Percentiles rank a stretch among this genome's conserved stretches.
phyloP scores from a whole-genome alignment of 2,888 invertebrate species.

The Phanerotoma sp. region DNA sequence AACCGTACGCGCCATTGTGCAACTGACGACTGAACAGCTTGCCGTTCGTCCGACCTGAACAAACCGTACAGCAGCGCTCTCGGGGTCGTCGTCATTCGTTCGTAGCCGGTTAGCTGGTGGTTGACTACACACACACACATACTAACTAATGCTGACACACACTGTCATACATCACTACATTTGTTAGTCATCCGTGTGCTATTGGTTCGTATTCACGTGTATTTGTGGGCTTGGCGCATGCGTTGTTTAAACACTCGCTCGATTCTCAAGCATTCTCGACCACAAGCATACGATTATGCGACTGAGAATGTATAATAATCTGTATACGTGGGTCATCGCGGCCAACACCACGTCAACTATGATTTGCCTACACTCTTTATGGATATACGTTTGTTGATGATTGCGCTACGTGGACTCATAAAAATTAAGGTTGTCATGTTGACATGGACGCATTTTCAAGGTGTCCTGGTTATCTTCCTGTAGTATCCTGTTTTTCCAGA shows the following conservation, averaged over 20 bases:
- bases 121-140: background rate
- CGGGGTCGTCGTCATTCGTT: constrained; percentile 13
- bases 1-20: constrained; percentile 53
- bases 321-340: constrained; percentile 29
- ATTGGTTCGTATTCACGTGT: background rate
- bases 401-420: constrained; percentile 12
- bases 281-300: background rate
- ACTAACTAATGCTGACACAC: no score
- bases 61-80: background rate
- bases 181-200: no score
- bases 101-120: constrained; percentile 11
- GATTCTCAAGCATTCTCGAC: no score
- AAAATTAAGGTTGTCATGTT: no score
- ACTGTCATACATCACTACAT: background rate
- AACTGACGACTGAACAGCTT: constrained; percentile 46
- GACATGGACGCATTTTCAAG: no score
- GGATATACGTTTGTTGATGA: constrained; percentile 14
- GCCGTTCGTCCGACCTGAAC: background rate
- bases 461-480: no score
- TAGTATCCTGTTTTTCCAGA: no score
- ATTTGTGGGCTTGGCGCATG: background rate
- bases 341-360: constrained; percentile 31
- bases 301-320: constrained; percentile 3
- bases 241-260: no score
- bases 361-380: constrained; percentile 5